phyloP scores from a whole-genome alignment of 2,797 vertebrate genomes.

The Cynopterus sphinx region DNA sequence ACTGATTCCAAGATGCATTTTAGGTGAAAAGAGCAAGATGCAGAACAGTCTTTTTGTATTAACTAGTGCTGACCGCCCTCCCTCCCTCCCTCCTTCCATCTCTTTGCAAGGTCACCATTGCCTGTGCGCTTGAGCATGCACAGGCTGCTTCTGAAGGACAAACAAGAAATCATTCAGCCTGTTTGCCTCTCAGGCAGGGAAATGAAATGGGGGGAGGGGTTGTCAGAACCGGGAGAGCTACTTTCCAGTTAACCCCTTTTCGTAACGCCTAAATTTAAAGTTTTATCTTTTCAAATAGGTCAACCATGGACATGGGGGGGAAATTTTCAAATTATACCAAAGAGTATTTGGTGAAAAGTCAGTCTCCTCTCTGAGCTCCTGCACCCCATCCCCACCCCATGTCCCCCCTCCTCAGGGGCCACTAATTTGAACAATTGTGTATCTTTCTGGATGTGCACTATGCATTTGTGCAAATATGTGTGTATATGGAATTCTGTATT shows the following conservation, averaged over 20 bases:
- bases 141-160: not conserved
- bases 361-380: too few species aligned
- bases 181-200: not conserved
- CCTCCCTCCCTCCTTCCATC: too few species aligned
- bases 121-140: not conserved
- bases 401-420: not conserved
- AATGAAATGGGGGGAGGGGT: not conserved
- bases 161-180: not conserved
- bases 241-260: not conserved
- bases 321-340: not conserved
- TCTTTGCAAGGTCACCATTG: not conserved
- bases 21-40: not conserved
- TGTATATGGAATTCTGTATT: not conserved
- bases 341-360: not conserved
- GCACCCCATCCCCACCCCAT: accelerated
- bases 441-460: not conserved
- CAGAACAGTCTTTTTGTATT: not conserved
- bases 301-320: not conserved
- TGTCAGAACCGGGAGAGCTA: not conserved
- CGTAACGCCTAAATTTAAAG: not conserved
- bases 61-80: too few species aligned
- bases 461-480: not conserved
- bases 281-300: not conserved
- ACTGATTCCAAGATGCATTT: not conserved
- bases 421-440: accelerated